A percentile compares a stretch with the other conserved stretches of the same genome.
Conservation (phyloP, 2,888 invertebrate genomes). For the Drosophila koepferae region DNA sequence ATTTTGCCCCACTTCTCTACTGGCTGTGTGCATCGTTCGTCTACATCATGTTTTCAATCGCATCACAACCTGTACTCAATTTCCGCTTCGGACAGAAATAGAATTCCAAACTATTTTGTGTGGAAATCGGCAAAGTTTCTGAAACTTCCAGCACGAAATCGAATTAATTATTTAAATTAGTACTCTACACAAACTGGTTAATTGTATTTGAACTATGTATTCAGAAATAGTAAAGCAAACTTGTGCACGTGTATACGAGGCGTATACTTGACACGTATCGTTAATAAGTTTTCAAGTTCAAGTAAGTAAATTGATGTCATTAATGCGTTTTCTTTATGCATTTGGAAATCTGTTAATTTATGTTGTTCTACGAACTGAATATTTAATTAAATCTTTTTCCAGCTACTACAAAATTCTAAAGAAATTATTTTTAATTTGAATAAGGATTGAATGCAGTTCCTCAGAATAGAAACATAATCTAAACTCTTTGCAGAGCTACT, state of each 20-base stretch:
- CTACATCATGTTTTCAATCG: constrained; percentile 67
- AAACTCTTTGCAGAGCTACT: neutral
- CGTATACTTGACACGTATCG: neutral
- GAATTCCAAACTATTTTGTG: constrained; percentile 41
- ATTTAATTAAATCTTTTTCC: neutral
- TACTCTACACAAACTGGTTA: neutral
- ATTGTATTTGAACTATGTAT: neutral
- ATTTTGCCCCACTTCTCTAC: constrained; percentile 45
- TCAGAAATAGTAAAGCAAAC: neutral
- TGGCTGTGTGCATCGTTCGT: constrained; percentile 55
- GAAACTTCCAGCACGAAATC: constrained; percentile 5
- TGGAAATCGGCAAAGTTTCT: constrained; percentile 30
- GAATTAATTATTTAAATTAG: constrained; percentile 22
- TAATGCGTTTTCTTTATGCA: neutral
- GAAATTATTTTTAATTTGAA: neutral
- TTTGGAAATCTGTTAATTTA: neutral
- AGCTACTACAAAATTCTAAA: neutral
- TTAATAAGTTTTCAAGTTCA: neutral
- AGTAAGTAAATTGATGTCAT: neutral
- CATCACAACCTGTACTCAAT: constrained; percentile 50
- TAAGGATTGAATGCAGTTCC: neutral
- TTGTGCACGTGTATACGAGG: neutral
- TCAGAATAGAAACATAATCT: neutral
- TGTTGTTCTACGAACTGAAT: neutral
- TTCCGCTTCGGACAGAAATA: constrained; percentile 41